Evolutionary conservation across 2,888 invertebrate genomes (phyloP).

Genomic region (Oxyteleia sp.): DNA sequence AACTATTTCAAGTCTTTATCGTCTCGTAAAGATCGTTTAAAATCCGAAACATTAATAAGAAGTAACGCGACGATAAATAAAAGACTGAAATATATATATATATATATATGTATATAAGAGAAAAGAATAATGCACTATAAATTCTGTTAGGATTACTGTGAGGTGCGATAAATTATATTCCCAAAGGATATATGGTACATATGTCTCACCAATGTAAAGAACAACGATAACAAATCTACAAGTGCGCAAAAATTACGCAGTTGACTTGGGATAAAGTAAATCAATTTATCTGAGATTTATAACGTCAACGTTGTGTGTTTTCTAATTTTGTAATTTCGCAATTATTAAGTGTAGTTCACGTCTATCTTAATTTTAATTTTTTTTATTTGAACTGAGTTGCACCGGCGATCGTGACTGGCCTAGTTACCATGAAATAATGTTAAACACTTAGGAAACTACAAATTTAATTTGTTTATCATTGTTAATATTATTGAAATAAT

Average conservation of each 20-base stretch:
- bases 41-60: constrained; percentile 40
- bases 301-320: constrained; percentile 23
- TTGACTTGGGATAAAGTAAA: constrained; percentile 45
- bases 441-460: too few species aligned
- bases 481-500: too few species aligned
- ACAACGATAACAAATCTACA: constrained; percentile 64
- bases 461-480: too few species aligned
- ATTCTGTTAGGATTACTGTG: constrained; percentile 50
- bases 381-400: too few species aligned
- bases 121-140: constrained; percentile 62
- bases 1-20: background rate
- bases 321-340: background rate
- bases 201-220: constrained; percentile 58
- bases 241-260: constrained; percentile 40
- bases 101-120: constrained; percentile 2
- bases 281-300: constrained; percentile 53
- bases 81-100: constrained; percentile 25
- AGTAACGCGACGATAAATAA: constrained; percentile 38
- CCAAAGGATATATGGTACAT: constrained; percentile 49
- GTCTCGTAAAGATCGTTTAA: constrained; percentile 9
- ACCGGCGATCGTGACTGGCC: too few species aligned
- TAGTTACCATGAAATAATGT: too few species aligned
- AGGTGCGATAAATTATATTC: constrained; percentile 54
- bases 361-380: too few species aligned
- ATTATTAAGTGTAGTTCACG: too few species aligned